These are phyloP conservation scores for Lampris incognitus DNA, from an alignment of 2,113 vertebrate genomes.

Conservation along the genomic window DNA sequence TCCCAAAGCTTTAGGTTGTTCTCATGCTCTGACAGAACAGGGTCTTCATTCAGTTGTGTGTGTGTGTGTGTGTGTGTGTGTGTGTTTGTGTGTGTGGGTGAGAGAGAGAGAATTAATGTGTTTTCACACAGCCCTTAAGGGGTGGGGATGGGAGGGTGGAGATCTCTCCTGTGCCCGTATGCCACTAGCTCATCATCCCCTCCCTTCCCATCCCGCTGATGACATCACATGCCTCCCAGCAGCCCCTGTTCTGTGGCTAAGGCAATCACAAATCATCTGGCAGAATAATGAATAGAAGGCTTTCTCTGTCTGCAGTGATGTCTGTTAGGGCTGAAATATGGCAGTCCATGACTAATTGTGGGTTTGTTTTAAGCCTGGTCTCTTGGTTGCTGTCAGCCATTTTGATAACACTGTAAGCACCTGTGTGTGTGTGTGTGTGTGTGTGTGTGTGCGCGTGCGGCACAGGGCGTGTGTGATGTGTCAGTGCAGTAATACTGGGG, in stretches of 20 bases:
- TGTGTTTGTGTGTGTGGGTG: background rate
- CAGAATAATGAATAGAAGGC: conserved; percentile 57
- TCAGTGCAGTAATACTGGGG: too few relatives aligned
- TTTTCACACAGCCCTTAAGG: conserved; percentile 15
- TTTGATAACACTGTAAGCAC: conserved; percentile 11
- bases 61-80: background rate
- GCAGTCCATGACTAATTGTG: conserved; percentile 1
- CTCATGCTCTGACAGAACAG: conserved; percentile 23
- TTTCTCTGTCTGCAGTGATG: conserved; percentile 57
- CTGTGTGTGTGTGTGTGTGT: conserved; percentile 11
- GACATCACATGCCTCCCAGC: conserved; percentile 23
- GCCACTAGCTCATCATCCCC: conserved; percentile 20
- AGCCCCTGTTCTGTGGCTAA: background rate
- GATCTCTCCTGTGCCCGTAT: conserved; percentile 50
- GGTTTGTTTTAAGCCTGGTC: conserved; percentile 17
- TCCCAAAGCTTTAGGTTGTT: conserved; percentile 21
- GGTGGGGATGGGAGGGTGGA: conserved; percentile 7
- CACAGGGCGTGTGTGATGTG: too few relatives aligned
- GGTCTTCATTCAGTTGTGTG: conserved; percentile 8
- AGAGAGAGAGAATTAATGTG: conserved; percentile 25
- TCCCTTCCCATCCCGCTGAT: conserved; percentile 16
- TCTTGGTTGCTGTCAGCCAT: conserved; percentile 49
- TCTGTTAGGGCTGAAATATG: conserved; percentile 29
- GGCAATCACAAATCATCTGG: conserved; percentile 47
- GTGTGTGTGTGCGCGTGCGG: background rate